Evolutionary conservation across 2,113 vertebrate genomes (phyloP).

Genomic region (Ranitomeya imitator): DNA sequence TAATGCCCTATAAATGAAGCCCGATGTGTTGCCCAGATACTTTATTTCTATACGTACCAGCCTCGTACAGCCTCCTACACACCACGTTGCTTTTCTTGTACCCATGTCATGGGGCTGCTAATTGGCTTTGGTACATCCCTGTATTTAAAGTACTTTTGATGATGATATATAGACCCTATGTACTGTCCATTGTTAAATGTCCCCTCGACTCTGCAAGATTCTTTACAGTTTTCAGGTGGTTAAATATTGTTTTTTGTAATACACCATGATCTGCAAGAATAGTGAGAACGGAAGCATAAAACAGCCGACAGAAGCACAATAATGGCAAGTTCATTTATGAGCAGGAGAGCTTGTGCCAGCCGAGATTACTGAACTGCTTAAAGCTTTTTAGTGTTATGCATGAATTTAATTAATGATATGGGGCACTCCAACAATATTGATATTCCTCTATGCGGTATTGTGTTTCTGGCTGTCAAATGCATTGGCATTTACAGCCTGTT

Average conservation of each 20-base stretch:
- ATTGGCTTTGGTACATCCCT: no score
- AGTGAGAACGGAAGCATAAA: neutral
- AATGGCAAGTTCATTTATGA: neutral
- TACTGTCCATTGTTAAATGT: neutral
- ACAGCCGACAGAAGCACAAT: neutral
- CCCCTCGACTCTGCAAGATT: neutral
- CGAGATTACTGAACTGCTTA: conserved; percentile 7
- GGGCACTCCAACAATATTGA: neutral
- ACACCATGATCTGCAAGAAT: neutral
- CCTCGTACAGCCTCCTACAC: no score
- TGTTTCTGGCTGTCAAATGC: neutral
- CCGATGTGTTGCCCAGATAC: no score
- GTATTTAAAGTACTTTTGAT: no score
- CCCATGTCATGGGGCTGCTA: no score
- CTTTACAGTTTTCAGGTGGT: neutral
- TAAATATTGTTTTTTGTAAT: neutral
- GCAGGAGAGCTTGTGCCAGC: neutral
- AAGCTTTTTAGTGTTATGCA: conserved; percentile 2
- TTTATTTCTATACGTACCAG: no score
- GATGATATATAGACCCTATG: no score
- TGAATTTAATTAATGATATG: conserved; percentile 6
- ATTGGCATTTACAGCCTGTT: no score
- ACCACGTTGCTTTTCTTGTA: no score
- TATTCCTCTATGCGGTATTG: neutral
- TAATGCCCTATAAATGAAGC: no score